Evolutionary conservation across 2,888 invertebrate genomes (phyloP).

Genomic region (Glaucopsyche alexis): DNA sequence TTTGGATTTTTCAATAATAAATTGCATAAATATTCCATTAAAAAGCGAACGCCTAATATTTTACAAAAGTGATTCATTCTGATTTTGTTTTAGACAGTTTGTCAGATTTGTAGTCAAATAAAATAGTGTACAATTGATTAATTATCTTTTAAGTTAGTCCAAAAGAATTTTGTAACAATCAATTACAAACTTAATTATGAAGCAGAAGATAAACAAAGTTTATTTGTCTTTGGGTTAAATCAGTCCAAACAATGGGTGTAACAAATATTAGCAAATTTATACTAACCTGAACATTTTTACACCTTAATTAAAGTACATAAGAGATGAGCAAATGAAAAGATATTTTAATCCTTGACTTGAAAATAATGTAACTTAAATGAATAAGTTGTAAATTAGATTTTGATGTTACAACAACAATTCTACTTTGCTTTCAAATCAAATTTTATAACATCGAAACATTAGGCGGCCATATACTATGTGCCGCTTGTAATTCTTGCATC

Average conservation of each 20-base stretch:
- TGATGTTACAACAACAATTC: background rate
- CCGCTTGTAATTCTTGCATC: background rate
- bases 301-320: conserved; percentile 19
- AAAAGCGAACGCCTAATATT: background rate
- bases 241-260: conserved; percentile 14
- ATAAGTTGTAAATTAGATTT: background rate
- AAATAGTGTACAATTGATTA: conserved; percentile 22
- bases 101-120: conserved; percentile 16
- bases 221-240: conserved; percentile 26
- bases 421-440: conserved; percentile 2
- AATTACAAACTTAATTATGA: conserved; percentile 11
- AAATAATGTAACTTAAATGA: background rate
- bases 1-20: conserved; percentile 4
- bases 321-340: conserved; percentile 12
- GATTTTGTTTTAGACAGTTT: conserved; percentile 17
- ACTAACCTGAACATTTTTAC: background rate
- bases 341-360: background rate
- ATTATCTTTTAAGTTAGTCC: conserved; percentile 9
- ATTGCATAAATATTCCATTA: background rate
- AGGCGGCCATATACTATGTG: background rate
- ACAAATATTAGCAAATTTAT: background rate
- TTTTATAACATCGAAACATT: background rate
- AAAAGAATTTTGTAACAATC: background rate
- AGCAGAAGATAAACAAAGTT: background rate
- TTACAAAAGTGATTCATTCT: background rate